Base-by-base conservation (phyloP, 2,113 vertebrate genomes). In the Phyllopteryx taeniolatus region DNA sequence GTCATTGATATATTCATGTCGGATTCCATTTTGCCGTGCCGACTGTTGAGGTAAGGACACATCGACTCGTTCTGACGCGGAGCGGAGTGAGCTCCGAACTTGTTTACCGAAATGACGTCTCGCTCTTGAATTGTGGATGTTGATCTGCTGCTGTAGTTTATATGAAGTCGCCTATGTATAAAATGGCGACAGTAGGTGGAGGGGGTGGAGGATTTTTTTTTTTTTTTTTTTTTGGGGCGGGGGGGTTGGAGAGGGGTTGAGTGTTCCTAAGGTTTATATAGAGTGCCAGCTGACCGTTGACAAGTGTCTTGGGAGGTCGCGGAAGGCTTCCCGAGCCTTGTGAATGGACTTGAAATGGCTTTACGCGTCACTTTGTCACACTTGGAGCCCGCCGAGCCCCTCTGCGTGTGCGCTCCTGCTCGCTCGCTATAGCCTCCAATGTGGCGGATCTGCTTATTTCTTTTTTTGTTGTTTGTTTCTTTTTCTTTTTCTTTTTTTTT, bases 181-280 rank as follows among this genome's bases (percentile, higher is more conserved):
- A 93, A 93, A 93, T 93, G 93, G 93, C 93, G 93, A 93, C 93
- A 93, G 91, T 89, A 90, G 89, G 91, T 88, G 85, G 88, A 88
- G 90, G 79, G 84, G 90, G 84, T 83, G 90, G 90, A 86, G 86
- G 87, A 10, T 11, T 63, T 39, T 43, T 42, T 20, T 20, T 35
- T 39, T 19, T 17, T 62, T 80, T 81, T 91, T 86, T 78, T 82
- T 82, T 74, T 86, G 86, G 84, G 84, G 27, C 27, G 27, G 27
- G 27, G 27, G 27, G 27, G 27, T 27, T 86, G 67, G 20, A 39
- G 67, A 61, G 31, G 31, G 53, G 6, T 43, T 14, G 47, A 47
- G 44, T 91, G 86, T 89, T 87, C 76, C 85, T 84, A 83, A 87
- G 85, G 84, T 17, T 84, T 79, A 82, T 88, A 75, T 80, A 76